A percentile compares a stretch with the other conserved stretches of the same genome.
Evolutionary conservation across 2,797 vertebrate species (phyloP).

Genomic region (Poecilia gillii): DNA sequence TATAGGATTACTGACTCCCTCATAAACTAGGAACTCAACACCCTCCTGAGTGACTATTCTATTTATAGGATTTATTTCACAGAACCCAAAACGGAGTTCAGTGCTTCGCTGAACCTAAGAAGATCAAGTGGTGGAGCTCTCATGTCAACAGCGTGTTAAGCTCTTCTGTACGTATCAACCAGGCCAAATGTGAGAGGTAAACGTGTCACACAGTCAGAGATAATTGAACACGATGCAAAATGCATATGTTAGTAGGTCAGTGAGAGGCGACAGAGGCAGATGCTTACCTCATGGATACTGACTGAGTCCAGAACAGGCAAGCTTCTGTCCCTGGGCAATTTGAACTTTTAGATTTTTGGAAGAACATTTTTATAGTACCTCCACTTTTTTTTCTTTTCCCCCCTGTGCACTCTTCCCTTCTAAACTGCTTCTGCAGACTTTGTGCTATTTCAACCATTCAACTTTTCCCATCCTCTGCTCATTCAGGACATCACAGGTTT

Average conservation of each 20-base stretch:
- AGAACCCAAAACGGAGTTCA: constrained; percentile 69
- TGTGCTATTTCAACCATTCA: no score
- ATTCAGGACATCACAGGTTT: no score
- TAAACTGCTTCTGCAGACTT: no score
- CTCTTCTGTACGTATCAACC: constrained; percentile 62
- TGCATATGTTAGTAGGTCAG: constrained; percentile 41
- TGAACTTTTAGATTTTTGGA: background rate
- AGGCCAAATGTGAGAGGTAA: constrained; percentile 51
- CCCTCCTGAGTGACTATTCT: constrained; percentile 67
- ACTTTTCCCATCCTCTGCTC: no score
- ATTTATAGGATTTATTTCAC: constrained; percentile 78
- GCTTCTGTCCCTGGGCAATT: background rate
- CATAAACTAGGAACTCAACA: constrained; percentile 69
- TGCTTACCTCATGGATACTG: background rate
- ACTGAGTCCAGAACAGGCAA: background rate
- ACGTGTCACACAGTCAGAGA: constrained; percentile 47
- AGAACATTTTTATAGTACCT: background rate
- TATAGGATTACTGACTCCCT: constrained; percentile 79
- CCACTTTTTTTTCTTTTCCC: no score
- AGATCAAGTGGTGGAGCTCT: constrained; percentile 55
- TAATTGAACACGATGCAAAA: constrained; percentile 53
- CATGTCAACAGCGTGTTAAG: constrained; percentile 55
- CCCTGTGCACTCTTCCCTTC: no score
- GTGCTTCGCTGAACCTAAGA: constrained; percentile 60
- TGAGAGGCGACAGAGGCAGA: constrained; percentile 29